A percentile compares a stretch with the other conserved stretches of the same genome.
Evolutionary conservation across 2,797 vertebrate species (phyloP).

Genomic region (Apogon hyalosoma): DNA sequence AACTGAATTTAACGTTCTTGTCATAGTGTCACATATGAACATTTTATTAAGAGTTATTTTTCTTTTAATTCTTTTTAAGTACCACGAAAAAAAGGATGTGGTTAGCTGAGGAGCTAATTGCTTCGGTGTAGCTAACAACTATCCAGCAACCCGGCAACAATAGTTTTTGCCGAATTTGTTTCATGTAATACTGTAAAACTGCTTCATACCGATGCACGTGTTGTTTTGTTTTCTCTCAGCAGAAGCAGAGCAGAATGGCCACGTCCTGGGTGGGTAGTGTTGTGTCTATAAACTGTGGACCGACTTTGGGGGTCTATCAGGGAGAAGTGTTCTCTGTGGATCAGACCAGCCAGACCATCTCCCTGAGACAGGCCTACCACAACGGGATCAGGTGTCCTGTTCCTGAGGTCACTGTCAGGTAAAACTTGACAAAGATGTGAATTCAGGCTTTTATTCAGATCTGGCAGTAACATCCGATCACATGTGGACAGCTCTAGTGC

Average conservation of each 20-base stretch:
- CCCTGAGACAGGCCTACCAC: conserved; percentile 91
- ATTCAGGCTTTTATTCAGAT: background rate
- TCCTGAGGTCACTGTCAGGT: conserved; percentile 96
- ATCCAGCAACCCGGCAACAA: too few relatives aligned
- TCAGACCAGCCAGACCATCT: conserved; percentile 92
- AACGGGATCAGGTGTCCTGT: conserved; percentile 93
- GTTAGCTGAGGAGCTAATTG: too few relatives aligned
- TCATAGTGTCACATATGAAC: background rate
- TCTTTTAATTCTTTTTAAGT: rapidly evolving
- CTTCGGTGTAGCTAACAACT: too few relatives aligned
- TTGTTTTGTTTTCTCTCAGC: background rate
- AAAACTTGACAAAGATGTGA: conserved; percentile 30
- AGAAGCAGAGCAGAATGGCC: conserved; percentile 82
- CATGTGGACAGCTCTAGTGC: too few relatives aligned
- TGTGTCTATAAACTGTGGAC: conserved; percentile 92
- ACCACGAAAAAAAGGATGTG: too few relatives aligned
- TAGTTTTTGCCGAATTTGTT: too few relatives aligned
- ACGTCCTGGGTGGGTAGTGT: conserved; percentile 92
- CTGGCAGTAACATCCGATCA: too few relatives aligned
- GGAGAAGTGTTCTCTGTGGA: conserved; percentile 92
- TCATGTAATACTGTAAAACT: too few relatives aligned
- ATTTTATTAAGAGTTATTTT: background rate
- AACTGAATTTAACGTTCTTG: background rate
- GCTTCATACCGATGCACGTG: too few relatives aligned
- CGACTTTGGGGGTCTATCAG: conserved; percentile 91